Evolutionary conservation across 2,113 vertebrate species (phyloP).

Genomic region (Lepisosteus oculatus): DNA sequence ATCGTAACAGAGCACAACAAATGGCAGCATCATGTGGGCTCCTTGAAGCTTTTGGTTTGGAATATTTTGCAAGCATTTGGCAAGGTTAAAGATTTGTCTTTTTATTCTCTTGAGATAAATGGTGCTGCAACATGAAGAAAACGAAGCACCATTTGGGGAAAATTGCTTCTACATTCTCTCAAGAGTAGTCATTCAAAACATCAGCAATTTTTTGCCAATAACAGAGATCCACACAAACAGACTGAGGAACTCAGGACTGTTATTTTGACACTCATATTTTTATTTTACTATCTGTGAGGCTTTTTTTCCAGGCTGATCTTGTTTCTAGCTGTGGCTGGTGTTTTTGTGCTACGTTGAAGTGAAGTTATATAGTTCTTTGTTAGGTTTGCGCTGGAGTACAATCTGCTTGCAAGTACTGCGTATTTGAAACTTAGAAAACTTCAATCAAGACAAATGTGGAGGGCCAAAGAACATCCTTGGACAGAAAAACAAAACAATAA

Average conservation of each 20-base stretch:
- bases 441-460: no score
- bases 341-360: no score
- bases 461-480: no score
- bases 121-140: slow-evolving; percentile 12
- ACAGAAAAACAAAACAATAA: no score
- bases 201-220: slow-evolving; percentile 2
- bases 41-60: slow-evolving; percentile 6
- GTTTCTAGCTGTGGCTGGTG: no score
- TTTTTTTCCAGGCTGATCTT: no score
- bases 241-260: neutral
- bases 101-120: slow-evolving; percentile 6
- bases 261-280: no score
- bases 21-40: neutral
- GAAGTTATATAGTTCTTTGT: no score
- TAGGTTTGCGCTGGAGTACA: no score
- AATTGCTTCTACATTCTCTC: neutral
- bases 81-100: neutral
- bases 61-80: neutral
- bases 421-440: no score
- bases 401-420: no score
- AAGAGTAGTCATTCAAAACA: neutral
- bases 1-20: slow-evolving; percentile 7
- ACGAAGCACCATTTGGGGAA: neutral
- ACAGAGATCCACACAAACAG: neutral
- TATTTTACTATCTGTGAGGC: no score